A percentile compares a stretch with the other conserved stretches of the same genome.
These are phyloP conservation scores for Myiotriccus ornatus DNA, from an alignment of 2,797 vertebrate species.

Conservation along the genomic window DNA sequence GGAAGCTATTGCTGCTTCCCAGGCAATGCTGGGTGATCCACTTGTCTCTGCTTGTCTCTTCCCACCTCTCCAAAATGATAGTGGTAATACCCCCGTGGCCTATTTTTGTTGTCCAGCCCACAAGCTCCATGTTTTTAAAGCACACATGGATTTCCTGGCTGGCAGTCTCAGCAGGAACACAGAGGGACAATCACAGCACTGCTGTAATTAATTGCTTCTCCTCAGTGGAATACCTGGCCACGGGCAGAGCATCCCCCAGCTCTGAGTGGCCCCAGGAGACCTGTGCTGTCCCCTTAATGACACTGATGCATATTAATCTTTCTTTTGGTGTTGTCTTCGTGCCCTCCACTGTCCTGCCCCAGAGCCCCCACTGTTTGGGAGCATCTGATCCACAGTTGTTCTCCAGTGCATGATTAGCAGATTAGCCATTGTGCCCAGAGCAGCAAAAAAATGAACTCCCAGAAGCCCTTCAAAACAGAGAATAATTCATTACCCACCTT, in stretches of 20 bases:
- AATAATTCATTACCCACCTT: constrained; percentile 81
- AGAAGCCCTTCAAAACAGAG: constrained; percentile 74
- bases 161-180: background rate
- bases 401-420: constrained; percentile 72
- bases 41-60: accelerated
- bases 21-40: background rate
- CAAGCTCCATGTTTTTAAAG: background rate
- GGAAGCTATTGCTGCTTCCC: background rate
- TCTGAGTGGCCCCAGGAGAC: background rate
- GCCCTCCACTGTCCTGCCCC: constrained; percentile 30
- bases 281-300: background rate
- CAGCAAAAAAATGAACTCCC: constrained; percentile 75
- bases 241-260: background rate
- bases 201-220: background rate
- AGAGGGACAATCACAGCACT: accelerated
- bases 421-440: constrained; percentile 71
- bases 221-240: background rate
- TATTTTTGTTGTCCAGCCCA: background rate
- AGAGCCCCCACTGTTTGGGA: background rate
- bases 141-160: background rate
- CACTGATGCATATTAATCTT: background rate
- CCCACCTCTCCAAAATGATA: background rate
- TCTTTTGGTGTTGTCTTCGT: constrained; percentile 1
- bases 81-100: background rate
- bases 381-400: constrained; percentile 47